A percentile compares a stretch with the other conserved stretches of the same genome.
phyloP scores from a whole-genome alignment of 1,140 invertebrate genomes.

The Drosophila kepulauana region DNA sequence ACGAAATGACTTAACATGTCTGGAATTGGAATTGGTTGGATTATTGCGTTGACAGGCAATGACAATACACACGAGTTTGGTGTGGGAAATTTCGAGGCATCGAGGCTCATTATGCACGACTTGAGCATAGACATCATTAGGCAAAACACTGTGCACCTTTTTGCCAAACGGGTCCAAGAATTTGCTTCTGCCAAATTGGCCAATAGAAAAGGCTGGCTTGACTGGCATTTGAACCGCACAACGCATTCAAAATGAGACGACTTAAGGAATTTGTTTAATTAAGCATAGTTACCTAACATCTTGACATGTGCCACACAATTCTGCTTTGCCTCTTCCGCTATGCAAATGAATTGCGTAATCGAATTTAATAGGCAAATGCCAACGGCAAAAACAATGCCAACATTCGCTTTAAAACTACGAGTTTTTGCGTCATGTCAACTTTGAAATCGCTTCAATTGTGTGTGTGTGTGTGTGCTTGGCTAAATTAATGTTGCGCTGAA shows the following conservation, averaged over 20 bases:
- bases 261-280: constrained; percentile 75
- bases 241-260: constrained; percentile 56
- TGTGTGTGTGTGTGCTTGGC: constrained; percentile 4
- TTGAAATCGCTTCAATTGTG: constrained; percentile 3
- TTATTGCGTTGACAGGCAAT: constrained; percentile 68
- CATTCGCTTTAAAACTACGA: constrained; percentile 42
- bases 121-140: constrained; percentile 67
- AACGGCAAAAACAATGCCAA: constrained; percentile 26
- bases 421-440: constrained; percentile 24
- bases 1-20: constrained; percentile 78
- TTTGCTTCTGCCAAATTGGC: constrained; percentile 60
- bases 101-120: constrained; percentile 50
- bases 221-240: constrained; percentile 5
- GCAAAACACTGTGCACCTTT: constrained; percentile 34
- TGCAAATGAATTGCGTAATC: constrained; percentile 58
- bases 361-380: constrained; percentile 49
- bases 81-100: background rate
- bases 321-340: background rate
- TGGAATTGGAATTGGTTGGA: constrained; percentile 60
- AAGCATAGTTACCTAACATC: constrained; percentile 54
- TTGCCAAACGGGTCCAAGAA: constrained; percentile 23
- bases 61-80: background rate
- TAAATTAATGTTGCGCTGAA: constrained; percentile 61
- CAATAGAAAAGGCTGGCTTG: constrained; percentile 22
- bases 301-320: constrained; percentile 35